These are phyloP conservation scores for Neomorphus geoffroyi DNA, from an alignment of 2,797 vertebrate genomes.

Conservation along the genomic window DNA sequence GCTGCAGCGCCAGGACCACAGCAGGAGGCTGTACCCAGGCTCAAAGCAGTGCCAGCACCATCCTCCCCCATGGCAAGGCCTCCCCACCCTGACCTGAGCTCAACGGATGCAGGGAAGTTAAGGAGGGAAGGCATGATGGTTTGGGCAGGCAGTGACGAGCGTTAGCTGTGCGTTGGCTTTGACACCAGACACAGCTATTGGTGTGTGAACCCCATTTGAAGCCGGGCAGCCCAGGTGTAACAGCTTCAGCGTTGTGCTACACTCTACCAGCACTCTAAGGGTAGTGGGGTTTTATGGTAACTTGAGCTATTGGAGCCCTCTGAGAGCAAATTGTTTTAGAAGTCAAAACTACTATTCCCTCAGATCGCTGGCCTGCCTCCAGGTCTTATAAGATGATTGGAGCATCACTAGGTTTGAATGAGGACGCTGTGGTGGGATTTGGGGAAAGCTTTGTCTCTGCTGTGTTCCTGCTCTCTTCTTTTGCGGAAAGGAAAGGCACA, in stretches of 20 bases:
- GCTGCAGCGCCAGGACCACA: neutral
- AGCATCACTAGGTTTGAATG: neutral
- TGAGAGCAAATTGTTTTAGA: neutral
- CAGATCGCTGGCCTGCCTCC: neutral
- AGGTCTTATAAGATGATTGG: neutral
- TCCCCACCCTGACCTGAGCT: too few relatives aligned
- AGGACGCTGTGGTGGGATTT: neutral
- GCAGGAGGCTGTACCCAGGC: neutral
- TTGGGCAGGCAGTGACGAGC: neutral
- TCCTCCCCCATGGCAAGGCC: neutral
- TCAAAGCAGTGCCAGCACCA: neutral
- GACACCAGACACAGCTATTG: rapidly evolving
- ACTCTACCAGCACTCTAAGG: neutral
- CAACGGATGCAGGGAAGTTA: neutral
- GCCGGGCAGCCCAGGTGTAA: neutral
- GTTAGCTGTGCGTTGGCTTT: rapidly evolving
- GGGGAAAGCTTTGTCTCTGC: neutral
- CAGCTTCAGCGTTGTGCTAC: neutral
- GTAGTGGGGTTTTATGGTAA: neutral
- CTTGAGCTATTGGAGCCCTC: neutral
- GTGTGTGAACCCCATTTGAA: neutral
- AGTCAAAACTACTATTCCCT: neutral
- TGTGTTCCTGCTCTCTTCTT: neutral
- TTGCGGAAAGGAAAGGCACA: neutral
- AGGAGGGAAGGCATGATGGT: neutral